These are phyloP conservation scores for Rhinolophus ferrumequinum DNA, from an alignment of 2,113 vertebrate species.

Conservation along the genomic window DNA sequence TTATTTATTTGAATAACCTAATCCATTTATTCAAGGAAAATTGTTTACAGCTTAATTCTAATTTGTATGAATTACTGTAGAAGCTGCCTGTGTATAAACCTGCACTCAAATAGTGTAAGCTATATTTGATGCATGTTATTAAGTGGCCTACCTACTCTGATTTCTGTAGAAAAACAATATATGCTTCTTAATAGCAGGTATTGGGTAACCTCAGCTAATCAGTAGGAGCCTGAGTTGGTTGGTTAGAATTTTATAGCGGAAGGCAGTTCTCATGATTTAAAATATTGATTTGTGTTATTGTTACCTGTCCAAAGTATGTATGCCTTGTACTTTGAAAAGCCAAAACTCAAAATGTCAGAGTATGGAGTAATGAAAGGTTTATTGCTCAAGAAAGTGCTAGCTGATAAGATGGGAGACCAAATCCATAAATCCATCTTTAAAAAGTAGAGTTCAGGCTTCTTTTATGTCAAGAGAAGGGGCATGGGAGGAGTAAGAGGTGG, in stretches of 20 bases:
- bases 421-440: not conserved
- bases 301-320: not conserved
- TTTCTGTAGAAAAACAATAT: not conserved
- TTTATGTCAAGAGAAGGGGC: not conserved
- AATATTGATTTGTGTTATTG: not conserved
- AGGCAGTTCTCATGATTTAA: not conserved
- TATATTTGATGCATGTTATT: not conserved
- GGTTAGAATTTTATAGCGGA: not conserved
- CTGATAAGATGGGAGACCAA: not conserved
- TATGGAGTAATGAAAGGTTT: not conserved
- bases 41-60: not conserved
- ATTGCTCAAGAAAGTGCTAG: not conserved
- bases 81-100: not conserved
- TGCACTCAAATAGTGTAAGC: not conserved
- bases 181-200: not conserved
- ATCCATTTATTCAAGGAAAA: not conserved
- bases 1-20: conserved; percentile 1
- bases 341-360: not conserved
- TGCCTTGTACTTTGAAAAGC: not conserved
- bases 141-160: not conserved
- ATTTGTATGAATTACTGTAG: not conserved
- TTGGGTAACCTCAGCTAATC: not conserved
- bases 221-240: not conserved
- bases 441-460: not conserved
- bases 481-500: not conserved